Percentiles rank a stretch among this genome's conserved stretches.
phyloP scores from a whole-genome alignment of 1,140 invertebrate species.

The Phortica variegata region DNA sequence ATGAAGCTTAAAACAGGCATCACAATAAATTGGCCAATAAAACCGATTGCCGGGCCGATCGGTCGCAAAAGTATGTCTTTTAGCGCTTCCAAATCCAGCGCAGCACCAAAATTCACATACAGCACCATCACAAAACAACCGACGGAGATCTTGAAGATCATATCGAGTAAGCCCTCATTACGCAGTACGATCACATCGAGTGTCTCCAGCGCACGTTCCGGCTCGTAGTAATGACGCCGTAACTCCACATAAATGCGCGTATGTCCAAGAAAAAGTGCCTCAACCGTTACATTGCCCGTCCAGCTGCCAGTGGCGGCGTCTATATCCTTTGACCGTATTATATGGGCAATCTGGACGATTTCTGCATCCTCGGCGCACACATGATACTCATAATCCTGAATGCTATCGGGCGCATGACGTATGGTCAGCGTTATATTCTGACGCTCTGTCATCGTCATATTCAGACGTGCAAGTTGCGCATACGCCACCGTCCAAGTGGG shows the following conservation, averaged over 20 bases:
- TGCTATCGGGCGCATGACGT: slow-evolving; percentile 4
- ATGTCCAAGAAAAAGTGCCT: slow-evolving; percentile 17
- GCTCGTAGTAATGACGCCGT: neutral
- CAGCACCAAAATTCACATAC: slow-evolving; percentile 91
- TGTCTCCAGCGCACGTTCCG: slow-evolving; percentile 33
- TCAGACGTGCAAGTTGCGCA: slow-evolving; percentile 4
- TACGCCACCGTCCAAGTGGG: slow-evolving; percentile 10
- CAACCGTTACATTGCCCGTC: slow-evolving; percentile 10
- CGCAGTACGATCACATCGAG: slow-evolving; percentile 65
- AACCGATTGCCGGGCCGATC: slow-evolving; percentile 74
- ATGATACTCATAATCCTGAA: slow-evolving; percentile 1
- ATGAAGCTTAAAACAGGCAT: slow-evolving; percentile 84
- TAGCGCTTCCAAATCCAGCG: slow-evolving; percentile 74
- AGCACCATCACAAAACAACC: slow-evolving; percentile 76
- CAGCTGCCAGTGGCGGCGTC: neutral
- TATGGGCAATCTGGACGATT: neutral
- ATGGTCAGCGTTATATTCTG: slow-evolving; percentile 1
- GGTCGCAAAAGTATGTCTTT: slow-evolving; percentile 71
- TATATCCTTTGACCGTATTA: neutral
- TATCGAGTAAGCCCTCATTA: slow-evolving; percentile 66
- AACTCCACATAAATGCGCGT: slow-evolving; percentile 19
- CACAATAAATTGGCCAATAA: slow-evolving; percentile 77
- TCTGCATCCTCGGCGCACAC: neutral
- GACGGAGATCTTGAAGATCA: slow-evolving; percentile 73
- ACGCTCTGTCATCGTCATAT: slow-evolving; percentile 12